A percentile compares a stretch with the other conserved stretches of the same genome.
Evolutionary conservation across 2,888 invertebrate species (phyloP).

Genomic region (Morpho deidamia): DNA sequence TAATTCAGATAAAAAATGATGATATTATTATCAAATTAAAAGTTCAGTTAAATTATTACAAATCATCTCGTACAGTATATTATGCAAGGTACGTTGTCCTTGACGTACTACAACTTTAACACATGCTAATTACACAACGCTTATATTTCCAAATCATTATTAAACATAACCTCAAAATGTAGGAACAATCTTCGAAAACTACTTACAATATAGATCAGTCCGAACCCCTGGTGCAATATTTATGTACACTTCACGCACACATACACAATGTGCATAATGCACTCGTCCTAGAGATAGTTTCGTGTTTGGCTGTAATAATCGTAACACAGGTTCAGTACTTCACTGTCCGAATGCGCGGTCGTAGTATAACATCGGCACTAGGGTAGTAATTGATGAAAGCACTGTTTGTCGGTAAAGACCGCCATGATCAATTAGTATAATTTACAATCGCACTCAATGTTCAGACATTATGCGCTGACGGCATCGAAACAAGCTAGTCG

Average conservation of each 20-base stretch:
- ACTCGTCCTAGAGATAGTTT: slow-evolving; percentile 53
- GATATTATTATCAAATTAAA: neutral
- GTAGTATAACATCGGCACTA: slow-evolving; percentile 53
- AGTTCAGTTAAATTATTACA: neutral
- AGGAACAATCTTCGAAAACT: slow-evolving; percentile 30
- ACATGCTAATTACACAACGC: slow-evolving; percentile 11
- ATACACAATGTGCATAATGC: slow-evolving; percentile 60
- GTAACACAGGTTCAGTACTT: slow-evolving; percentile 45
- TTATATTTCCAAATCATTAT: slow-evolving; percentile 19
- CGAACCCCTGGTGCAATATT: slow-evolving; percentile 66
- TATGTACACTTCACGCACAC: slow-evolving; percentile 71
- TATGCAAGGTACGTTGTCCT: slow-evolving; percentile 1
- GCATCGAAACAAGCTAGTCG: slow-evolving; percentile 65
- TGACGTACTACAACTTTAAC: neutral
- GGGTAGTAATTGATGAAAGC: slow-evolving; percentile 56
- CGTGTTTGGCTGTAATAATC: slow-evolving; percentile 47
- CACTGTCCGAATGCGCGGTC: slow-evolving; percentile 50
- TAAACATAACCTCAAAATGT: slow-evolving; percentile 69
- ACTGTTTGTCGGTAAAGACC: slow-evolving; percentile 64
- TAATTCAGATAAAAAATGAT: neutral
- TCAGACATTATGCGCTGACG: slow-evolving; percentile 64
- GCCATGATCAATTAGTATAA: slow-evolving; percentile 74
- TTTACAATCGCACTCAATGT: slow-evolving; percentile 68
- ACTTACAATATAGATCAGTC: slow-evolving; percentile 69
- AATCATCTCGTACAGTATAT: neutral